Percentiles rank a stretch among this genome's conserved stretches.
phyloP scores from a whole-genome alignment of 2,797 vertebrate species.

The Novumbra hubbsi region DNA sequence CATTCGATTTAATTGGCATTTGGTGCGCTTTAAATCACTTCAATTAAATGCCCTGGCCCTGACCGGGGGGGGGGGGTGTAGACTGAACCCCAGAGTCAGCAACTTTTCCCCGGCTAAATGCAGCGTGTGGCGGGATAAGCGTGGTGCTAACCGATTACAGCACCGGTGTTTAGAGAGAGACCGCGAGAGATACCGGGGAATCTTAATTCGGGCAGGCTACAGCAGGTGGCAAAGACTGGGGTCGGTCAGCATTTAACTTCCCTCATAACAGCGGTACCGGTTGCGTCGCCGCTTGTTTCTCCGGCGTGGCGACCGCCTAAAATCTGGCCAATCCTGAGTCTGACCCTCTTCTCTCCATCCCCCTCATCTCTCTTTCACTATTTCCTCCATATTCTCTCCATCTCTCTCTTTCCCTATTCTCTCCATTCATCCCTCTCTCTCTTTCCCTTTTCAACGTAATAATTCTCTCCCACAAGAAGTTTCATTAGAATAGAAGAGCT shows the following conservation, averaged over 20 bases:
- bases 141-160: conserved; percentile 17
- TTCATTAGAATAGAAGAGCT: conserved; percentile 13
- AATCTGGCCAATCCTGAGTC: not conserved
- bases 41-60: conserved; percentile 12
- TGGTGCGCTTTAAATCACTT: conserved; percentile 27
- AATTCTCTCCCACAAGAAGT: not conserved
- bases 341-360: not conserved
- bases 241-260: conserved; percentile 18
- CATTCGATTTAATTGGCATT: conserved; percentile 20
- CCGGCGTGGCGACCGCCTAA: not conserved
- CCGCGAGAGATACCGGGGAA: conserved; percentile 2
- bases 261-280: conserved; percentile 14
- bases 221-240: not conserved
- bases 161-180: conserved; percentile 26
- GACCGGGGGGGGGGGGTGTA: not conserved
- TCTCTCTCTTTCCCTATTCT: too few species aligned
- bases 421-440: not conserved
- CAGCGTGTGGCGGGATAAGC: conserved; percentile 9
- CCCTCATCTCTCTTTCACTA: not conserved
- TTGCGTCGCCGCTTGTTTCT: conserved; percentile 14
- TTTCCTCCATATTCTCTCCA: not conserved
- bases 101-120: not conserved
- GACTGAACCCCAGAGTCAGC: not conserved
- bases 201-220: conserved; percentile 21
- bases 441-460: not conserved